Conservation (phyloP, 2,113 vertebrate genomes). For the Girardinichthys multiradiatus region DNA sequence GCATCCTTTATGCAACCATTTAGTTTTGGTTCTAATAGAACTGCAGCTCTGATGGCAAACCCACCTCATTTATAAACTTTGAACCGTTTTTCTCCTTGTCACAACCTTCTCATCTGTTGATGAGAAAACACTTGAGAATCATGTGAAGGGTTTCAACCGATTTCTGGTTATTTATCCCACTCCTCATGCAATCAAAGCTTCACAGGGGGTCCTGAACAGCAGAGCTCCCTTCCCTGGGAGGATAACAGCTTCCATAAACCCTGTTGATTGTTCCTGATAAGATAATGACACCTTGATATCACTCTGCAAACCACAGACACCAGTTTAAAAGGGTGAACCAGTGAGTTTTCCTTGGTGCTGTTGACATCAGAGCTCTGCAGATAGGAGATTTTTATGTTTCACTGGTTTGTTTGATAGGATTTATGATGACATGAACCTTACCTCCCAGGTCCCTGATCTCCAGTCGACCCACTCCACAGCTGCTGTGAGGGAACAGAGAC, state of each 20-base stretch:
- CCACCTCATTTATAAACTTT: neutral
- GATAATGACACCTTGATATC: neutral
- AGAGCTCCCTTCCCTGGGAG: too few species aligned
- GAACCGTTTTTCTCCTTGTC: neutral
- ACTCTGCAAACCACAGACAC: neutral
- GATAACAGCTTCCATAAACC: too few species aligned
- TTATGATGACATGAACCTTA: conserved; percentile 16
- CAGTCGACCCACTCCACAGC: conserved; percentile 86
- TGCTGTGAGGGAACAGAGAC: conserved; percentile 84
- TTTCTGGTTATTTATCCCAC: neutral
- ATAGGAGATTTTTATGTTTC: too few species aligned
- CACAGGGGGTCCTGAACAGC: neutral
- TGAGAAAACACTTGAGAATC: neutral
- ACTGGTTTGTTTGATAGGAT: neutral
- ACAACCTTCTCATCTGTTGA: neutral
- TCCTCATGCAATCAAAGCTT: neutral
- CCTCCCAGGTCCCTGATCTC: conserved; percentile 85
- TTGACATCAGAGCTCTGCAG: too few species aligned
- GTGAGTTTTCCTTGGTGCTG: too few species aligned
- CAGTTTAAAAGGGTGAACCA: too few species aligned
- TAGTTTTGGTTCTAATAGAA: neutral
- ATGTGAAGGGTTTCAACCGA: neutral
- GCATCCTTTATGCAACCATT: too few species aligned
- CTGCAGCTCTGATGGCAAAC: neutral
- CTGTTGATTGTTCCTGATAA: neutral